These are phyloP conservation scores for Rhyacichthys aspro DNA, from an alignment of 2,797 vertebrate species.

Conservation along the genomic window DNA sequence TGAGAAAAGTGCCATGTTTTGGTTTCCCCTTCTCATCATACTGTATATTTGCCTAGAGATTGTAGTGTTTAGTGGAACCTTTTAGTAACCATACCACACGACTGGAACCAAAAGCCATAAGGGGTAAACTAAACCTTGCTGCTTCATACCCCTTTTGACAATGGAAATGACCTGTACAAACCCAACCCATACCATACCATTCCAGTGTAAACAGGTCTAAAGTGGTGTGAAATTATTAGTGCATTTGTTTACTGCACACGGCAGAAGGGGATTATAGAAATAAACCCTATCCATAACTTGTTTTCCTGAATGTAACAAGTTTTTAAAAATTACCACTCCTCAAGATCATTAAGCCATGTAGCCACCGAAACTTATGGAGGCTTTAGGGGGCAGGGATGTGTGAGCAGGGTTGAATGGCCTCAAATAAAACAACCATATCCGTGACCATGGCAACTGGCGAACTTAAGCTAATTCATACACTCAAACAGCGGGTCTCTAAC, in stretches of 20 bases:
- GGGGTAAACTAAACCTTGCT: too few relatives aligned
- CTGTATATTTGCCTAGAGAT: too few relatives aligned
- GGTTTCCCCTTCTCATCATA: too few relatives aligned
- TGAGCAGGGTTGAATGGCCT: constrained; percentile 49
- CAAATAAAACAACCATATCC: constrained; percentile 74
- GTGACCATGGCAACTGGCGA: constrained; percentile 74
- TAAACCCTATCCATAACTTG: not conserved
- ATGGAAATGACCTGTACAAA: too few relatives aligned
- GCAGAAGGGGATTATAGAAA: not conserved
- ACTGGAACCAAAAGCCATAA: too few relatives aligned
- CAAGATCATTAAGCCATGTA: constrained; percentile 1
- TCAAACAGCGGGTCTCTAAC: constrained; percentile 72
- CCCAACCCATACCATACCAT: too few relatives aligned
- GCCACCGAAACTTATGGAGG: constrained; percentile 29
- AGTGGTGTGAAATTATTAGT: constrained; percentile 7
- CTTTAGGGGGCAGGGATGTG: constrained; percentile 21
- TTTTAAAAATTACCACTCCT: not conserved
- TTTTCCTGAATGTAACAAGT: constrained; percentile 1
- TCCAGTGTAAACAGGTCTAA: not conserved
- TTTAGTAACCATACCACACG: too few relatives aligned
- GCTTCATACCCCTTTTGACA: too few relatives aligned
- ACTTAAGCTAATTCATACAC: constrained; percentile 75
- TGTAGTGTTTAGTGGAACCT: too few relatives aligned
- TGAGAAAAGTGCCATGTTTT: too few relatives aligned
- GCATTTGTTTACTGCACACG: constrained; percentile 3